Evolutionary conservation across 2,113 vertebrate genomes (phyloP).

Genomic region (Camelus dromedarius): DNA sequence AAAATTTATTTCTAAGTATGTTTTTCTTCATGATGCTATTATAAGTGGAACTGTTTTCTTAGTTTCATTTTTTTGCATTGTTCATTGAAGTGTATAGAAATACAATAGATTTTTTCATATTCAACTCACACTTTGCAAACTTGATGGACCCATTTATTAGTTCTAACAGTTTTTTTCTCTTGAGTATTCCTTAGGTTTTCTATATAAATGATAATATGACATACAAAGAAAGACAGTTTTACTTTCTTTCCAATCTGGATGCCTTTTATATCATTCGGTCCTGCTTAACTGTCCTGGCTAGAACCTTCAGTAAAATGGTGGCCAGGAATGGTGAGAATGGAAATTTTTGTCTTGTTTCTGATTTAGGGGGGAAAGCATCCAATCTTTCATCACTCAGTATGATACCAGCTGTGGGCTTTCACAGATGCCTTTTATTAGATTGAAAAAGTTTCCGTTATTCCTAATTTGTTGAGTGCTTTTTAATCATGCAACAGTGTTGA

Average conservation of each 20-base stretch:
- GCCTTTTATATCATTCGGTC: conserved; percentile 19
- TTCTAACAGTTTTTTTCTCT: neutral
- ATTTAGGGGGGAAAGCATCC: neutral
- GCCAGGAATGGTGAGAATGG: neutral
- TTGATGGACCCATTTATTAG: neutral
- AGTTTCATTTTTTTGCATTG: conserved; percentile 35
- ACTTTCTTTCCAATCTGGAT: neutral
- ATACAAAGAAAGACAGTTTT: neutral
- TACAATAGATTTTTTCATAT: neutral
- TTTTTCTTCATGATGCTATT: neutral
- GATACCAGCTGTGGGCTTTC: neutral
- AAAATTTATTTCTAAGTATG: neutral
- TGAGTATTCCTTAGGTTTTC: neutral
- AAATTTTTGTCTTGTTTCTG: neutral
- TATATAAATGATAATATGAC: neutral
- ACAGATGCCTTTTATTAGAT: neutral
- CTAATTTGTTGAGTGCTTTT: neutral
- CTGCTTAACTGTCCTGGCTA: neutral
- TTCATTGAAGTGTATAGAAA: neutral
- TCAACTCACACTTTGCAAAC: neutral
- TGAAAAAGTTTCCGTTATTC: neutral
- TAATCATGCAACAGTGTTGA: neutral
- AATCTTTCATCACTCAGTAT: neutral
- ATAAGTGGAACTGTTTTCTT: neutral
- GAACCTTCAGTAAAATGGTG: neutral